phyloP scores from a whole-genome alignment of 2,113 vertebrate genomes.

The Tychaedon coryphoeus region DNA sequence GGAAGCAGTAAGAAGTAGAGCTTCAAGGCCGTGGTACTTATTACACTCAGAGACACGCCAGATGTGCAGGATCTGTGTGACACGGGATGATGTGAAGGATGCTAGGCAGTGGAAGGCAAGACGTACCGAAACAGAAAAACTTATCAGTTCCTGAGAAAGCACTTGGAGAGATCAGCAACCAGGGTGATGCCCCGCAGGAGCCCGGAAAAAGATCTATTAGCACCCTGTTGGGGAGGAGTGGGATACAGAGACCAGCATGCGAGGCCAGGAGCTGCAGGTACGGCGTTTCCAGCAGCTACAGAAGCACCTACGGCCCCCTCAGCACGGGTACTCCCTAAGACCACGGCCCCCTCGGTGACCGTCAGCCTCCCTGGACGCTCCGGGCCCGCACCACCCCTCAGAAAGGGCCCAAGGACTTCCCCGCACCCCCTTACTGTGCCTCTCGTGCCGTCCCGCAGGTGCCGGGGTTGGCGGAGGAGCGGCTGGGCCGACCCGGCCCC shows the following conservation, averaged over 20 bases:
- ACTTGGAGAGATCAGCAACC: background rate
- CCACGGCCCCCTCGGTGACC: background rate
- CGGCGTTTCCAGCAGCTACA: background rate
- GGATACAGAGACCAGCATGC: background rate
- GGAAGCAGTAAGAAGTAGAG: background rate
- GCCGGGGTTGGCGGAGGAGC: background rate
- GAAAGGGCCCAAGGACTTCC: background rate
- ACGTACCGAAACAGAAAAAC: background rate
- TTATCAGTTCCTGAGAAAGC: background rate
- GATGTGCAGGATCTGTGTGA: background rate
- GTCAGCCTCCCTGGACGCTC: background rate
- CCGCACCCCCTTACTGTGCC: constrained; percentile 65
- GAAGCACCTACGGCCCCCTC: background rate
- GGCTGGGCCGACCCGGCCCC: background rate
- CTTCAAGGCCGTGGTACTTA: background rate
- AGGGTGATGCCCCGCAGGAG: background rate
- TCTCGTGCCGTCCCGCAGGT: background rate
- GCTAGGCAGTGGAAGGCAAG: background rate
- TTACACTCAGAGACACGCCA: rapidly evolving
- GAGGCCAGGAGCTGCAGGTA: background rate
- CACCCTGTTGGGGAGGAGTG: background rate
- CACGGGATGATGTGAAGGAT: background rate
- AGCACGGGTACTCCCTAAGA: background rate
- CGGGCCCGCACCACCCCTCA: background rate
- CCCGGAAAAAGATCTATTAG: rapidly evolving